Evolutionary conservation across 2,888 invertebrate species (phyloP), one percentile per base, ranked within the genome.

Genomic region (Hypolimnas misippus): DNA sequence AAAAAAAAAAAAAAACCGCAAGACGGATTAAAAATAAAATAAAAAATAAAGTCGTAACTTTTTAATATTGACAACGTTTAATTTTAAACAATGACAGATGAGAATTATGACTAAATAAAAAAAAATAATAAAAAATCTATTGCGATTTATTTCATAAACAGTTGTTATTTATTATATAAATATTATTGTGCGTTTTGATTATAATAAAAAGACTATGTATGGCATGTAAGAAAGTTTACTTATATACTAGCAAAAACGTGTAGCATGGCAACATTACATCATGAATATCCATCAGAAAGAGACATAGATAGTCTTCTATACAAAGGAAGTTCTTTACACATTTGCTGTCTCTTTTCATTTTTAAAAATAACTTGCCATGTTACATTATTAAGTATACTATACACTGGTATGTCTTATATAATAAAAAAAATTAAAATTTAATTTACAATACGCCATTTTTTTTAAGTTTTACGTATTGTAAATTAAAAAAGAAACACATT

Each of bases 341-440:
- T 25, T 29, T 25, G 25, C 49, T 29, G 25, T 49, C 49, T 49
- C 49, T 49, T 49, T 49, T 49, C 16, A n/a, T 16, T 25, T 49
- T 42, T 7, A 46, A 19, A 46, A 5, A 49, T 8, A 29, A 17
- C 12, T 17, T 10, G 29, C 29, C 29, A 49, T 49, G 49, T n/a
- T 12, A 29, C 25, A 49, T 14, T 7, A 12, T 49, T 25, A 49
- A 49, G 25, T 25, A 57, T 73, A 75, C 71, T 75, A 75, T 78
- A 79, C 79, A 82, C 76, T 80, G 79, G 78, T 77, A 70, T 64
- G 67, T 58, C 59, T 66, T 67, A 65, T 57, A 21, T 31, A 52
- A 25, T 33, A 52, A 52, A 51, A 56, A 61, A 57, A 38, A 52
- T 31, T 61, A 61, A 49, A 55, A 50, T 42, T 55, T 54, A 46